Conservation (phyloP, 2,888 invertebrate genomes). For the Synergus japonicus region DNA sequence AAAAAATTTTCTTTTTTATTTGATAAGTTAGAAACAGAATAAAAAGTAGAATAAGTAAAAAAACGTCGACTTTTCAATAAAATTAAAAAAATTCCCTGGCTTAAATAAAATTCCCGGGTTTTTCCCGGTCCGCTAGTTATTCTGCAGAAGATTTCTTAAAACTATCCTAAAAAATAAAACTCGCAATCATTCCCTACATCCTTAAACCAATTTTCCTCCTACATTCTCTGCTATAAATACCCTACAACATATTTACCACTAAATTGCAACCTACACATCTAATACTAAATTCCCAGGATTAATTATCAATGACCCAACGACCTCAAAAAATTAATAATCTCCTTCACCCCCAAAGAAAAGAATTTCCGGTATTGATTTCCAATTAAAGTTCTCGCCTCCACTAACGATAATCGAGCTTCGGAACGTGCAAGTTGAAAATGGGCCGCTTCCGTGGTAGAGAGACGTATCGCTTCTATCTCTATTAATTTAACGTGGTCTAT, state of each 20-base stretch:
- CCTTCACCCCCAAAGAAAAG: background rate
- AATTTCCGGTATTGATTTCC: slow-evolving; percentile 36
- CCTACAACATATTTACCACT: background rate
- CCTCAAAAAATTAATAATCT: background rate
- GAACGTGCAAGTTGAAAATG: slow-evolving; percentile 31
- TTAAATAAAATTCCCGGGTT: no score
- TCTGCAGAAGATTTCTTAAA: no score
- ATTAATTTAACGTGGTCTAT: slow-evolving; percentile 41
- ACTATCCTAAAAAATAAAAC: no score
- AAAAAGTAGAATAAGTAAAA: no score
- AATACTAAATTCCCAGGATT: background rate
- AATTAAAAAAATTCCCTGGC: no score
- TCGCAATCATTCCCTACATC: no score
- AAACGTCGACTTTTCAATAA: no score
- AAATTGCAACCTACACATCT: background rate
- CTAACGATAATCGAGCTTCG: slow-evolving; percentile 25
- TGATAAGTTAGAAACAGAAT: no score
- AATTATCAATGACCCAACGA: background rate
- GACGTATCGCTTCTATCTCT: slow-evolving; percentile 29
- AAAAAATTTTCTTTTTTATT: no score
- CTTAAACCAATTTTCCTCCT: background rate
- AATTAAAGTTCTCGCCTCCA: slow-evolving; percentile 24
- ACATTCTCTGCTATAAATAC: background rate
- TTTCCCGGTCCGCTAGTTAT: no score
- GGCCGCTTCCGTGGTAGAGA: slow-evolving; percentile 3